Percentiles rank a stretch among this genome's conserved stretches.
Conservation (phyloP, 2,888 invertebrate species). For the Aleiodes testaceus region DNA sequence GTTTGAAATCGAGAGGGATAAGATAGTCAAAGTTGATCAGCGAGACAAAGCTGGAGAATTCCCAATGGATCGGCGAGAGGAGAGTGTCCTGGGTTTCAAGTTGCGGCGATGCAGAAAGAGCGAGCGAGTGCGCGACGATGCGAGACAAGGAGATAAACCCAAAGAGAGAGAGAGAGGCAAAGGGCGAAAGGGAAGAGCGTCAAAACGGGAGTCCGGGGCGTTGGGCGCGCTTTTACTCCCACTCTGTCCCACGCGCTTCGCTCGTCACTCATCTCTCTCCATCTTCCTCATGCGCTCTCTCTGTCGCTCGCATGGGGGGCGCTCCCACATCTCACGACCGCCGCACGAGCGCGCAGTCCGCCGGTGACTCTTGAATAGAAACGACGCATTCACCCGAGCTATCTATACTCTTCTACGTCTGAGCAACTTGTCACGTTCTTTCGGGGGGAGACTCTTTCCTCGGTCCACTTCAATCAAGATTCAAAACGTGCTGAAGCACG, state of each 20-base stretch:
- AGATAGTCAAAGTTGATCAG: slow-evolving; percentile 17
- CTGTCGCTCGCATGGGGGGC: slow-evolving; percentile 34
- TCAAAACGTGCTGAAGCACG: slow-evolving; percentile 44
- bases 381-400: slow-evolving; percentile 52
- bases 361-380: slow-evolving; percentile 68
- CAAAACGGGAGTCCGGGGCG: slow-evolving; percentile 51
- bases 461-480: slow-evolving; percentile 19
- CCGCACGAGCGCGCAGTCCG: slow-evolving; percentile 61
- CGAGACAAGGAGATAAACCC: slow-evolving; percentile 24
- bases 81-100: slow-evolving; percentile 18
- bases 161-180: background rate
- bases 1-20: slow-evolving; percentile 28
- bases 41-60: slow-evolving; percentile 46
- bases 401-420: background rate
- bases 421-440: slow-evolving; percentile 10
- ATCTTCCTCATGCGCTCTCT: slow-evolving; percentile 44
- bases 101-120: slow-evolving; percentile 31
- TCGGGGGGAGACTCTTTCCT: slow-evolving; percentile 13
- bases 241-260: slow-evolving; percentile 32
- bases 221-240: slow-evolving; percentile 51
- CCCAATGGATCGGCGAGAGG: slow-evolving; percentile 43
- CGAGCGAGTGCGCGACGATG: slow-evolving; percentile 28
- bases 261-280: slow-evolving; percentile 34
- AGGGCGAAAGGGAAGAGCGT: background rate
- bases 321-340: slow-evolving; percentile 51